Evolutionary conservation across 2,797 vertebrate genomes (phyloP).

Genomic region (Helostoma temminkii): DNA sequence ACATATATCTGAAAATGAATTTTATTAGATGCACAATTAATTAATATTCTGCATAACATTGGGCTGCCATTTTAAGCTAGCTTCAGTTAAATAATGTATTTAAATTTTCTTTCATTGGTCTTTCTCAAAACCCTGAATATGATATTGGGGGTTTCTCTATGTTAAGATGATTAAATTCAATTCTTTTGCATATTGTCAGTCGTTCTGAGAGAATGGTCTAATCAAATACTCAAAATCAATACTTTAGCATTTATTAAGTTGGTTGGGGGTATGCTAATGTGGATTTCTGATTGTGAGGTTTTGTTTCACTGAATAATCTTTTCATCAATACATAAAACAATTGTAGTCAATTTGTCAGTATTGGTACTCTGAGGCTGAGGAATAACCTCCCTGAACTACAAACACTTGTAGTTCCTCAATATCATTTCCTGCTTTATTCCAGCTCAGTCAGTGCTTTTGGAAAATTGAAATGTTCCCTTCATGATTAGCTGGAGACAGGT

Average conservation of each 20-base stretch:
- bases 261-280: not conserved
- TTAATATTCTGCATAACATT: not conserved
- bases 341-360: not conserved
- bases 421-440: too few species aligned
- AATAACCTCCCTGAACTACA: not conserved
- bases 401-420: too few species aligned
- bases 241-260: not conserved
- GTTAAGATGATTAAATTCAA: too few species aligned
- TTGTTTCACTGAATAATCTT: not conserved
- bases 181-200: too few species aligned
- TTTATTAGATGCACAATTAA: not conserved
- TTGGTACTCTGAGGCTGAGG: not conserved
- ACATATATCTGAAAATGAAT: conserved; percentile 1
- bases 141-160: too few species aligned
- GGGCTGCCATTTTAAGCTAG: not conserved
- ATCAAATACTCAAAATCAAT: too few species aligned
- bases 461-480: not conserved
- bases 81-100: not conserved
- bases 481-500: not conserved
- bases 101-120: not conserved
- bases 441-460: not conserved
- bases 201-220: too few species aligned
- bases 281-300: not conserved
- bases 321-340: not conserved
- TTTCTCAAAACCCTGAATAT: not conserved